These are phyloP conservation scores for Phoeniculus purpureus DNA, from an alignment of 2,797 vertebrate genomes.

Conservation along the genomic window DNA sequence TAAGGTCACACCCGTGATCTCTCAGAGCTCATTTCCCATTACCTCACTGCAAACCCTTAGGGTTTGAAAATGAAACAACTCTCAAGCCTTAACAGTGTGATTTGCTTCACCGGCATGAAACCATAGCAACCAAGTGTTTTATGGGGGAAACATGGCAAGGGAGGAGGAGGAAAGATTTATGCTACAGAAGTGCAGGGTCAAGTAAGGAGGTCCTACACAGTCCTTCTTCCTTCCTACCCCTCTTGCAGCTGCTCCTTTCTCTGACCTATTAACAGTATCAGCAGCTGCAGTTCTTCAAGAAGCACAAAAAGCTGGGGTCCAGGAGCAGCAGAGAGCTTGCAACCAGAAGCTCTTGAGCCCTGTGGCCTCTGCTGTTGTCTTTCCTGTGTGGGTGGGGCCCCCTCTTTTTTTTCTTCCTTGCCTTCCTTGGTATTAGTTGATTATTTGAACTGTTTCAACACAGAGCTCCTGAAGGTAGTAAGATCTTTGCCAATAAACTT, in stretches of 20 bases:
- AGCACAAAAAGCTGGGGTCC: rapidly evolving
- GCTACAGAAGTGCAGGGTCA: neutral
- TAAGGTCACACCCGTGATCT: neutral
- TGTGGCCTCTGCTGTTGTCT: neutral
- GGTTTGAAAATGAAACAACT: conserved; percentile 43
- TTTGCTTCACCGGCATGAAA: conserved; percentile 8
- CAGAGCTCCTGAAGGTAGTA: neutral
- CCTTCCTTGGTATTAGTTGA: neutral
- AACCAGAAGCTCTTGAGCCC: neutral
- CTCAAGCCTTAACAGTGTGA: neutral
- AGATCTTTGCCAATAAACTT: neutral
- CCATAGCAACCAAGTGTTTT: neutral
- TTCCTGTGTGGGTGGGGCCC: neutral
- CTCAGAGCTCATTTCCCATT: neutral
- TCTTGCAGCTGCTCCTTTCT: neutral
- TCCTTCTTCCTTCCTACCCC: neutral
- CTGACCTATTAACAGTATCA: neutral
- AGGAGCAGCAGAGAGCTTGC: neutral
- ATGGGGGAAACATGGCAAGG: neutral
- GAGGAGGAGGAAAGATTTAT: neutral
- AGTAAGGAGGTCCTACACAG: neutral
- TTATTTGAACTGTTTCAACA: neutral
- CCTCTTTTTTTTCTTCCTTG: neutral
- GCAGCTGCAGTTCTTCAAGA: neutral
- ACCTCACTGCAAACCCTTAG: neutral